Conservation (phyloP, 2,113 vertebrate genomes). For the Halichoeres trimaculatus region DNA sequence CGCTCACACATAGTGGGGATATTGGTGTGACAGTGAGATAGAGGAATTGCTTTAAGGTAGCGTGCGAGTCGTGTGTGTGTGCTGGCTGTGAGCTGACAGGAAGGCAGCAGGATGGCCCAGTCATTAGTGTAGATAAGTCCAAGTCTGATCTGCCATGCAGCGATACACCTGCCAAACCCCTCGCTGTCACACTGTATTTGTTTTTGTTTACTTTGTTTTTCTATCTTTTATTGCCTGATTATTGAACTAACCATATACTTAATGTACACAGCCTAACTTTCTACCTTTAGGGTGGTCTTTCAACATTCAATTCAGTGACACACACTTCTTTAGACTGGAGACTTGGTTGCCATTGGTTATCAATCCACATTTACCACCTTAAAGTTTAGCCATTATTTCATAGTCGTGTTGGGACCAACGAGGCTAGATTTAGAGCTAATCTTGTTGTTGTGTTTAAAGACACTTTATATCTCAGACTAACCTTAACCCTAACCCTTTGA, state of each 20-base stretch:
- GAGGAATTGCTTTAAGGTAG: conserved; percentile 13
- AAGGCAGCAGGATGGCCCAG: conserved; percentile 1
- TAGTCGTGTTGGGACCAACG: neutral
- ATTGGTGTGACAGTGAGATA: conserved; percentile 24
- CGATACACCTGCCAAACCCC: conserved; percentile 1
- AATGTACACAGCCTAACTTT: neutral
- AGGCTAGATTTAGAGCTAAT: neutral
- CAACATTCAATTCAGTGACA: neutral
- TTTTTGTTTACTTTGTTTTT: neutral
- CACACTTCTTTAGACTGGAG: neutral
- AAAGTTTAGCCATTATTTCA: neutral
- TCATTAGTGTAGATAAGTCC: conserved; percentile 3
- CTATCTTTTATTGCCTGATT: too few species aligned
- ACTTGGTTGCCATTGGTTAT: neutral
- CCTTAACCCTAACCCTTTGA: too few species aligned
- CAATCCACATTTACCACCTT: neutral
- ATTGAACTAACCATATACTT: neutral
- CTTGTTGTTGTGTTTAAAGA: neutral
- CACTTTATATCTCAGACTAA: neutral
- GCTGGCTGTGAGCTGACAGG: neutral
- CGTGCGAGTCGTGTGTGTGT: conserved; percentile 8
- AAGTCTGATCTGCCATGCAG: conserved; percentile 1
- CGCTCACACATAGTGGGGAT: neutral
- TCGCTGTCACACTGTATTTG: neutral
- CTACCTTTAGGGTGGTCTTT: neutral